Conservation (phyloP, 2,113 vertebrate species). For the Malurus melanocephalus region DNA sequence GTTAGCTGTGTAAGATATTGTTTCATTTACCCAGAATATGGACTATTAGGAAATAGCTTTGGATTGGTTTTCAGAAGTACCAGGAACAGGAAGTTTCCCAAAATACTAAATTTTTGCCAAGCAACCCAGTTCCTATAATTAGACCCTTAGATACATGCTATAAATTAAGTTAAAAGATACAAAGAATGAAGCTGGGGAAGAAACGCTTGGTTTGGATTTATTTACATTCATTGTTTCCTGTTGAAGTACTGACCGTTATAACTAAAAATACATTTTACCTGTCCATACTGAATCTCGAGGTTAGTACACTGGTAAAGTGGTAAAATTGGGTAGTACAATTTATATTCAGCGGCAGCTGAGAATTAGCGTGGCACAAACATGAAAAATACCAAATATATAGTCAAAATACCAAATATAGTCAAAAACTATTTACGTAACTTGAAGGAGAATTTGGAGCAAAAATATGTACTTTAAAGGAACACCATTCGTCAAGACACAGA, state of each 20-base stretch:
- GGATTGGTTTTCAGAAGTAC: neutral
- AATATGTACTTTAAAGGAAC: neutral
- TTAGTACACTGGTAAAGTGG: neutral
- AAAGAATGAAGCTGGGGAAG: neutral
- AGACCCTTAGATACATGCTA: neutral
- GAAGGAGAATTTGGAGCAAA: neutral
- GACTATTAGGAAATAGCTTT: neutral
- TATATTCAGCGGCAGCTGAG: neutral
- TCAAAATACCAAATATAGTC: neutral
- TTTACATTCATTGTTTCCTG: neutral
- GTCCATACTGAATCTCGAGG: neutral
- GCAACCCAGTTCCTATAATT: slow-evolving; percentile 44
- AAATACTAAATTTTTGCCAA: slow-evolving; percentile 51
- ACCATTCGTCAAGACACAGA: fast-evolving
- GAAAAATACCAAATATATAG: neutral
- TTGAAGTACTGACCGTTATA: neutral
- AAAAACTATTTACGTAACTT: neutral
- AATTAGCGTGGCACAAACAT: neutral
- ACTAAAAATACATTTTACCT: neutral
- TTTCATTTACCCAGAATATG: neutral
- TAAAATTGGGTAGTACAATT: neutral
- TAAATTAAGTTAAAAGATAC: neutral
- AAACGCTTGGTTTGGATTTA: neutral
- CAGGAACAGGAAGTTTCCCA: slow-evolving; percentile 30
- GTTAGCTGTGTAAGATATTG: neutral